Evolutionary conservation across 2,888 invertebrate genomes (phyloP).

Genomic region (Melinaea menophilus): DNA sequence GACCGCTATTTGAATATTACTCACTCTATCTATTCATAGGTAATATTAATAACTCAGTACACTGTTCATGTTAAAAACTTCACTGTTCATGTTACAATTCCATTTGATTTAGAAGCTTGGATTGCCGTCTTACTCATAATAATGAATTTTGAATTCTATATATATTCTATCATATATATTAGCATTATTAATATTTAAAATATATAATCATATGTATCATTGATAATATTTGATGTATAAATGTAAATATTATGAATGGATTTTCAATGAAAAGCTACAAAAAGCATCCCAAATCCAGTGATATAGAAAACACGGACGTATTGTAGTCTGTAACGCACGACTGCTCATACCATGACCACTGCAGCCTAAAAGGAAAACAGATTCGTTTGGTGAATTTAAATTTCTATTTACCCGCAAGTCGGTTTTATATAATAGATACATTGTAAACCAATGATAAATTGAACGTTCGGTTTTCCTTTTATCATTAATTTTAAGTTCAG

Average conservation of each 20-base stretch:
- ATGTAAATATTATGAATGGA: no score
- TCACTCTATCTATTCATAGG: background rate
- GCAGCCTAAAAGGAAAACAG: conserved; percentile 4
- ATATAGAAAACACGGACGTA: conserved; percentile 6
- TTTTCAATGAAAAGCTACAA: no score
- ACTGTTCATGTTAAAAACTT: no score
- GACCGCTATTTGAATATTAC: background rate
- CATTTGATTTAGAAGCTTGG: no score
- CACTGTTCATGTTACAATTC: no score
- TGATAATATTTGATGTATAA: background rate
- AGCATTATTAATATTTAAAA: background rate
- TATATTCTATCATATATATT: background rate
- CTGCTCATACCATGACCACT: conserved; percentile 2
- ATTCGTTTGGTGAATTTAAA: conserved; percentile 5
- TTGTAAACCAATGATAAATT: no score
- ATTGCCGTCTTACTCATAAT: no score
- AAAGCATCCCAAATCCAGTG: background rate
- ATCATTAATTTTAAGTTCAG: no score
- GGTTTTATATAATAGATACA: background rate
- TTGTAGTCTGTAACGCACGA: conserved; percentile 22
- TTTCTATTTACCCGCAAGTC: background rate
- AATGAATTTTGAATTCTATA: no score
- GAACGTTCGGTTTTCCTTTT: no score
- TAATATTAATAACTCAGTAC: background rate
- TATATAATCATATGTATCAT: background rate